phyloP scores from a whole-genome alignment of 2,113 vertebrate genomes.

The Cyanocitta stelleri region DNA sequence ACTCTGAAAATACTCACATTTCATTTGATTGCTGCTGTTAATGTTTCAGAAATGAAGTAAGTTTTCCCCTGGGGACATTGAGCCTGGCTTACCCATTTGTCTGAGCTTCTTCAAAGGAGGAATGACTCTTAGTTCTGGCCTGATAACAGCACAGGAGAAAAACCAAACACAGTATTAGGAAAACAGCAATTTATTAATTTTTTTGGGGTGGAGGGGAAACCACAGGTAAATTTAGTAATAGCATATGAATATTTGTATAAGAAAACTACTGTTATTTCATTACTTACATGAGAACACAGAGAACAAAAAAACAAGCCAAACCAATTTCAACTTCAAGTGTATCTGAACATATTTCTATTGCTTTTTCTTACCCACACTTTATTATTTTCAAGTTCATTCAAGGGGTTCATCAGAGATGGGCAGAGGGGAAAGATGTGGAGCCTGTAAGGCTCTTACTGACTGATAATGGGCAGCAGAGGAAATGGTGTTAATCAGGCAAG shows the following conservation, averaged over 20 bases:
- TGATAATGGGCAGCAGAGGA: background rate
- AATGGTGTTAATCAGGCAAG: background rate
- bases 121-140: constrained; percentile 25
- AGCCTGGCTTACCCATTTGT: constrained; percentile 58
- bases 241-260: background rate
- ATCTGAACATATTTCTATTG: background rate
- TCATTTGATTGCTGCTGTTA: constrained; percentile 72
- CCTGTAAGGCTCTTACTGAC: background rate
- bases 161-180: background rate
- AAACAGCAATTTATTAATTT: constrained; percentile 7
- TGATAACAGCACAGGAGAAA: constrained; percentile 46
- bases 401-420: background rate
- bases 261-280: background rate
- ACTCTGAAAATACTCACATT: constrained; percentile 71
- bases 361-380: background rate
- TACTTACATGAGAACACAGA: background rate
- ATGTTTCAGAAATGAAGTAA: constrained; percentile 73
- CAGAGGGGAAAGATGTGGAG: background rate
- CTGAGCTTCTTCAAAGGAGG: constrained; percentile 60
- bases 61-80: constrained; percentile 43
- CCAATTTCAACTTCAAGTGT: background rate
- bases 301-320: background rate
- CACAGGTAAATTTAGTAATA: constrained; percentile 40
- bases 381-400: background rate
- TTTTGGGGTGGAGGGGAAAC: background rate